phyloP scores from a whole-genome alignment of 2,113 vertebrate species.

The Pelusios castaneus region DNA sequence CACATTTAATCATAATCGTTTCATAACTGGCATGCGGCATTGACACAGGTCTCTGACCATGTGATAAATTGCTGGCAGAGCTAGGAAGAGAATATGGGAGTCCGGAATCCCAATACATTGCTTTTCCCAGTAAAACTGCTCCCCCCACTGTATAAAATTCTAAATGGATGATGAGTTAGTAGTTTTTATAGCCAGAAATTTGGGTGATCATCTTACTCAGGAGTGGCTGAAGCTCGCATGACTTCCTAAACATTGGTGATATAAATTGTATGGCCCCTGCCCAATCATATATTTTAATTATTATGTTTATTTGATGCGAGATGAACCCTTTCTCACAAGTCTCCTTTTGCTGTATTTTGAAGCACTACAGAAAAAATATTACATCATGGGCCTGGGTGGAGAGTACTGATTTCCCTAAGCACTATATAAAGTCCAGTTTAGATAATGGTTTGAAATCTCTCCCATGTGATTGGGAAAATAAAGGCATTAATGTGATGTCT shows the following conservation, averaged over 20 bases:
- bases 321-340: background rate
- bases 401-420: background rate
- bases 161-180: background rate
- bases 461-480: accelerated
- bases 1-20: background rate
- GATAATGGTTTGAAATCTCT: background rate
- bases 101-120: background rate
- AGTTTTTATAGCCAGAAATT: background rate
- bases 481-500: background rate
- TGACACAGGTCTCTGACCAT: background rate
- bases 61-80: background rate
- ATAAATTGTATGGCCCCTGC: accelerated
- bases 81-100: background rate
- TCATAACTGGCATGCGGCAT: background rate
- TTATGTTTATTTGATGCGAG: accelerated
- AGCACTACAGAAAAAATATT: background rate
- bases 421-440: background rate
- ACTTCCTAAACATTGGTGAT: background rate
- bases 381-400: background rate
- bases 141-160: accelerated
- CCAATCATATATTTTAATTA: background rate
- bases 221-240: background rate
- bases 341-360: background rate
- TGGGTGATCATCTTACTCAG: background rate
- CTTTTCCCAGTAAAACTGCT: background rate